phyloP scores from a whole-genome alignment of 2,888 invertebrate species.

The Carcina quercana region DNA sequence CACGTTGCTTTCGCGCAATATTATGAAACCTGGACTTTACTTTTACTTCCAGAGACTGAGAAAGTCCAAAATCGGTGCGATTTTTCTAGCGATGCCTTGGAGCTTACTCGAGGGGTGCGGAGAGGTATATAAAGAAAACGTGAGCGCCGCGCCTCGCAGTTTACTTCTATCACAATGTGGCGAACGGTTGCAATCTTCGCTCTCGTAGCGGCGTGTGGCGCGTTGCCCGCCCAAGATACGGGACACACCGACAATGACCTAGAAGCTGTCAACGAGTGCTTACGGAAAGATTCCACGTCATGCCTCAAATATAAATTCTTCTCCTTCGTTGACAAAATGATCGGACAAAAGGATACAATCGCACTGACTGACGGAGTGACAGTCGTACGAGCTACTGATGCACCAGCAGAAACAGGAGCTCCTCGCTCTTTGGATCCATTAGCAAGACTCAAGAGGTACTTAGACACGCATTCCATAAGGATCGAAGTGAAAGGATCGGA shows the following conservation, averaged over 20 bases:
- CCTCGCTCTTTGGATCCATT: constrained; percentile 83
- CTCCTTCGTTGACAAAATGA: constrained; percentile 89
- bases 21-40: constrained; percentile 66
- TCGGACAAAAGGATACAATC: constrained; percentile 86
- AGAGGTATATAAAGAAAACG: constrained; percentile 56
- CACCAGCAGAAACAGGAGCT: constrained; percentile 82
- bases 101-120: constrained; percentile 51
- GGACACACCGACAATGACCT: constrained; percentile 84
- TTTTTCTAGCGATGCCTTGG: constrained; percentile 36
- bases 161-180: constrained; percentile 50
- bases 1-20: constrained; percentile 43
- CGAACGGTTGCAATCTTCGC: constrained; percentile 46
- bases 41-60: constrained; percentile 66
- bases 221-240: constrained; percentile 82
- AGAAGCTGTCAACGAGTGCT: constrained; percentile 85
- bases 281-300: constrained; percentile 87
- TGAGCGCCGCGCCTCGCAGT: constrained; percentile 49
- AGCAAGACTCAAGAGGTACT: constrained; percentile 82
- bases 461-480: constrained; percentile 87
- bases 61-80: constrained; percentile 57
- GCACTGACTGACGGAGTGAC: constrained; percentile 88
- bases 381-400: constrained; percentile 83
- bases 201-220: constrained; percentile 69
- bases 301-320: constrained; percentile 92
- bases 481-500: constrained; percentile 90